Evolutionary conservation across 2,113 vertebrate genomes (phyloP).

Genomic region (Otis tarda): DNA sequence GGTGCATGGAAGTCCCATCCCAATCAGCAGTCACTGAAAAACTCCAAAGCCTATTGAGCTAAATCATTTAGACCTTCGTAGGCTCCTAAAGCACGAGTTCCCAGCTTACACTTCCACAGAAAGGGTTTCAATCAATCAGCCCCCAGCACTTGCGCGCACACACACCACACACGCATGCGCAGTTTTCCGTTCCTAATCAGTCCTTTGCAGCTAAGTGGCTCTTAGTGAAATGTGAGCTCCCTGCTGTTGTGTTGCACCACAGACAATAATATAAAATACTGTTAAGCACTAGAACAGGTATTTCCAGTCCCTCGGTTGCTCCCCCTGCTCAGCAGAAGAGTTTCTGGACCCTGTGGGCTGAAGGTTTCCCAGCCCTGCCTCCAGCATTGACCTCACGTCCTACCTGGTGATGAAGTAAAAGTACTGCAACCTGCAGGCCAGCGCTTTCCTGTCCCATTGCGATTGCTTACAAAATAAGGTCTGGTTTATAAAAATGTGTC

Average conservation of each 20-base stretch:
- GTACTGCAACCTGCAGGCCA: not conserved
- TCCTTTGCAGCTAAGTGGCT: constrained; percentile 63
- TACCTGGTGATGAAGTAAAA: not conserved
- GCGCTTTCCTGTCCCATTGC: not conserved
- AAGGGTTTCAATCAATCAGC: not conserved
- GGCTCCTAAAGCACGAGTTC: not conserved
- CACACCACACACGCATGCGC: not conserved
- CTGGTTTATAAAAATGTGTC: not conserved
- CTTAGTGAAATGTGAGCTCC: constrained; percentile 39
- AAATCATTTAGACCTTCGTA: not conserved
- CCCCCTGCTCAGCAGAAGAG: not conserved
- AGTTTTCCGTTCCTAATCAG: constrained; percentile 25
- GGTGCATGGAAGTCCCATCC: constrained; percentile 33
- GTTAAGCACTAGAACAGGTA: constrained; percentile 30
- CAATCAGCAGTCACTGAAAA: constrained; percentile 11
- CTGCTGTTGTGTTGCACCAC: constrained; percentile 37
- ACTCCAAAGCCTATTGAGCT: constrained; percentile 33
- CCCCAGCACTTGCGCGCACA: not conserved
- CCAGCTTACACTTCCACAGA: not conserved
- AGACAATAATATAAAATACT: not conserved
- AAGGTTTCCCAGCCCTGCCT: constrained; percentile 26
- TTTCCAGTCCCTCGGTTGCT: constrained; percentile 46
- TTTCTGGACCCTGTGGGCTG: constrained; percentile 45
- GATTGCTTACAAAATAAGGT: constrained; percentile 6
- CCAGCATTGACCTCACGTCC: constrained; percentile 46